Conservation (phyloP, 2,797 vertebrate genomes). For the Geotrypetes seraphini region DNA sequence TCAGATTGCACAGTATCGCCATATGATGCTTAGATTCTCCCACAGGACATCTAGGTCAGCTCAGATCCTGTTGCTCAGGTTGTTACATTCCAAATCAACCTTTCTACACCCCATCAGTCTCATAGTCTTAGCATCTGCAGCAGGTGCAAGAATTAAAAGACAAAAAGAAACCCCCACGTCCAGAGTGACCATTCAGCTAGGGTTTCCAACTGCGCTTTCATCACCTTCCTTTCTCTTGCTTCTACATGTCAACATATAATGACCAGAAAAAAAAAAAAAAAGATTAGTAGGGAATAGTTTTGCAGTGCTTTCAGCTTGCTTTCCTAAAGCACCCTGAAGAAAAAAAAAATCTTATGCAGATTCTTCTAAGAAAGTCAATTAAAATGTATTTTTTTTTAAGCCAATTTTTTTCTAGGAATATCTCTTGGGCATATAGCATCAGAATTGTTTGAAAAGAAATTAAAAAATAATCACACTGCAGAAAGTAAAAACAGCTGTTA, state of each 20-base stretch:
- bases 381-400: no score
- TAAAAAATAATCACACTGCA: no score
- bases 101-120: conserved; percentile 38
- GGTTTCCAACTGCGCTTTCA: conserved; percentile 36
- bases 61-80: conserved; percentile 28
- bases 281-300: conserved; percentile 10
- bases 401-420: no score
- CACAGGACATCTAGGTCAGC: not conserved
- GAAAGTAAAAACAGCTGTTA: no score
- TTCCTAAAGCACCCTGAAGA: conserved; percentile 4
- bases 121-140: conserved; percentile 26
- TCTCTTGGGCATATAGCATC: no score
- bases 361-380: no score
- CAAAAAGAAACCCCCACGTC: conserved; percentile 18
- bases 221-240: conserved; percentile 17
- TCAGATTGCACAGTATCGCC: conserved; percentile 16
- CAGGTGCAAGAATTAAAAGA: conserved; percentile 36
- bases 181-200: conserved; percentile 11
- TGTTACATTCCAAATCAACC: conserved; percentile 28
- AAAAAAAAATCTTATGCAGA: no score
- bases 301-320: not conserved
- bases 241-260: conserved; percentile 15
- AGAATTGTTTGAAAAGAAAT: no score
- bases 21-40: accelerated
- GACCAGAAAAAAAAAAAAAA: not conserved